Evolutionary conservation across 2,113 vertebrate species (phyloP), one percentile per base, ranked within the genome.

Genomic region (Laterallus jamaicensis): DNA sequence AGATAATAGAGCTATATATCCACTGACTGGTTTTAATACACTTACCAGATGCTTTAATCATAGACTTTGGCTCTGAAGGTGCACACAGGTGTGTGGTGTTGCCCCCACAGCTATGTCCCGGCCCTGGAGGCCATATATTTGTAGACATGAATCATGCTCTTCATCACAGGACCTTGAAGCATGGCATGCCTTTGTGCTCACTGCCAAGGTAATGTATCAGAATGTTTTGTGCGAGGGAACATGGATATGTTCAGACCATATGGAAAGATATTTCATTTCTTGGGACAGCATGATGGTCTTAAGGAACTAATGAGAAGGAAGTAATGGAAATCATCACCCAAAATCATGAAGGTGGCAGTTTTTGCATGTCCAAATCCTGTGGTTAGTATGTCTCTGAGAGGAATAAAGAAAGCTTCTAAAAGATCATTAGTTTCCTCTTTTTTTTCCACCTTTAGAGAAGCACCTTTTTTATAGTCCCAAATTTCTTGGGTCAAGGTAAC

Each of bases 151-250:
- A 73, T 77, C 15, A 29, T 9, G 31, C 24, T 14, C 15, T 56
- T 86, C 28, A 12, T 49, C 31, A 22, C 1, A 5, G 17, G 47
- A 62, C 32, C 7, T 17, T 66, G 32, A 70, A 69, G 21, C 25
- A 59, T 0, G 1, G 2, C 1, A 0, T 15, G 31, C 10, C 10
- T 79, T 63, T 71, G 31, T 54, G 21, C 10, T 9, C 26, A 14
- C 4, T 79, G 32, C 8, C n/a, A 35, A 54, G 22, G 20, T 19
- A 13, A 44, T 0, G 0, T 5, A 73, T 35, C 10, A 66, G 59
- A 91, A 63, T 14, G 3, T 44, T 86, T 81, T 77, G 12, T 37
- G 9, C 3, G 5, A 83, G 14, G 40, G 37, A 81, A 66, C 8
- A 11, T 3, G 13, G 26, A 88, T 13, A 35, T 44, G 14, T 44